These are phyloP conservation scores for Lithobates sylvaticus DNA, from an alignment of 2,797 vertebrate genomes.

Conservation along the genomic window DNA sequence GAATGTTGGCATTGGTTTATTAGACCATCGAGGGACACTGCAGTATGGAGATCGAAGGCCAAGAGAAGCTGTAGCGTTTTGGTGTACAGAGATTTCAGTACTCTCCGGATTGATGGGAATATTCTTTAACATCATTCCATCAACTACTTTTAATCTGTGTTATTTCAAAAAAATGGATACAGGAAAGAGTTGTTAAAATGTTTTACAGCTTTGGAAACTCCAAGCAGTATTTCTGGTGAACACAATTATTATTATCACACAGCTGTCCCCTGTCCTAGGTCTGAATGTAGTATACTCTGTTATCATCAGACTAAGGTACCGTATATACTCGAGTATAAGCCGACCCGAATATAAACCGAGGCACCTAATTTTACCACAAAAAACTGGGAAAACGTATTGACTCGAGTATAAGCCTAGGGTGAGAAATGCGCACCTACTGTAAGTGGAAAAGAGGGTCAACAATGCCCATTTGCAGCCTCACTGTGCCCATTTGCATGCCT, in stretches of 20 bases:
- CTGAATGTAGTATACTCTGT: no score
- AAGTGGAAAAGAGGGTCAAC: no score
- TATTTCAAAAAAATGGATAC: not conserved
- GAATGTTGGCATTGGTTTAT: slow-evolving; percentile 39
- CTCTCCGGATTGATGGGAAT: slow-evolving; percentile 36
- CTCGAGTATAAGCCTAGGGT: no score
- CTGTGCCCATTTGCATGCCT: no score
- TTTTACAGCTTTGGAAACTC: not conserved
- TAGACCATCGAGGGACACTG: slow-evolving; percentile 17
- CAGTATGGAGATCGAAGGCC: not conserved
- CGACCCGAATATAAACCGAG: no score
- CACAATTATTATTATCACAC: not conserved
- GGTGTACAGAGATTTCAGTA: not conserved
- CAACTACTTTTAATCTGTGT: slow-evolving; percentile 5
- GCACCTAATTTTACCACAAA: no score
- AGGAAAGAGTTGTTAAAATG: not conserved
- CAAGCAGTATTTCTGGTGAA: not conserved
- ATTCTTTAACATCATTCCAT: slow-evolving; percentile 6
- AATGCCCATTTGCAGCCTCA: no score
- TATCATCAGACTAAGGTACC: no score
- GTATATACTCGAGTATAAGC: no score
- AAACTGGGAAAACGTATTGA: no score
- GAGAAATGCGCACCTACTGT: no score
- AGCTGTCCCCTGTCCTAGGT: not conserved
- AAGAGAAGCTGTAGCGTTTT: not conserved